These are phyloP conservation scores for Okapia johnstoni DNA, from an alignment of 2,113 vertebrate species.

Conservation along the genomic window DNA sequence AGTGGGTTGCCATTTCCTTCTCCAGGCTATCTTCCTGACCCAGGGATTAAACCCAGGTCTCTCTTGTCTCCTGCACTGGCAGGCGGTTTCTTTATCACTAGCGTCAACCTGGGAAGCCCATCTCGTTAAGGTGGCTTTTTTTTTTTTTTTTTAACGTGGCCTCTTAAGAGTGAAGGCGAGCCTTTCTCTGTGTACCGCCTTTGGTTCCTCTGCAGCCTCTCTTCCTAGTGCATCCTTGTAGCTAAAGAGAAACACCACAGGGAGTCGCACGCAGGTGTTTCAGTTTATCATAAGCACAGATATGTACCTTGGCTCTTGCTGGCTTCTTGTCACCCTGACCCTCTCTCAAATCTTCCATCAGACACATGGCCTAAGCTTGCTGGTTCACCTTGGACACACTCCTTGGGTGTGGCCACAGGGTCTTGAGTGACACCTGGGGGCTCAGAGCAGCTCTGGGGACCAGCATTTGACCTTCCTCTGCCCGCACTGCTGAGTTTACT, in stretches of 20 bases:
- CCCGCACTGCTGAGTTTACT: background rate
- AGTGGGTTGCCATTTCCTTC: background rate
- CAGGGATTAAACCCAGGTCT: background rate
- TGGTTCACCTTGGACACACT: background rate
- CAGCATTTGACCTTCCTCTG: background rate
- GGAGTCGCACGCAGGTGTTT: background rate
- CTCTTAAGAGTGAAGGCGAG: background rate
- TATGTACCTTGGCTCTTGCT: background rate
- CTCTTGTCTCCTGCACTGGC: background rate
- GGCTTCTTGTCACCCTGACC: background rate
- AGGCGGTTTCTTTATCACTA: background rate
- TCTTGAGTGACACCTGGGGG: background rate
- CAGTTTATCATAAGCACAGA: fast-evolving
- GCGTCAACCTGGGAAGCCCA: background rate
- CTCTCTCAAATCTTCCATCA: background rate
- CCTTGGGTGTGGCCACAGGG: background rate
- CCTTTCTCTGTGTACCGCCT: background rate
- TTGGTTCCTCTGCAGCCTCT: background rate
- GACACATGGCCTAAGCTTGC: background rate
- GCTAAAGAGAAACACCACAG: background rate
- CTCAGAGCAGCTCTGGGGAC: background rate
- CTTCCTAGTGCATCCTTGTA: background rate
- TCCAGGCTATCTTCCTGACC: background rate
- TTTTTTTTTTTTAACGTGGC: background rate
- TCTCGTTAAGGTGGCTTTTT: background rate